phyloP scores from a whole-genome alignment of 2,113 vertebrate genomes.

The Cyanistes caeruleus region DNA sequence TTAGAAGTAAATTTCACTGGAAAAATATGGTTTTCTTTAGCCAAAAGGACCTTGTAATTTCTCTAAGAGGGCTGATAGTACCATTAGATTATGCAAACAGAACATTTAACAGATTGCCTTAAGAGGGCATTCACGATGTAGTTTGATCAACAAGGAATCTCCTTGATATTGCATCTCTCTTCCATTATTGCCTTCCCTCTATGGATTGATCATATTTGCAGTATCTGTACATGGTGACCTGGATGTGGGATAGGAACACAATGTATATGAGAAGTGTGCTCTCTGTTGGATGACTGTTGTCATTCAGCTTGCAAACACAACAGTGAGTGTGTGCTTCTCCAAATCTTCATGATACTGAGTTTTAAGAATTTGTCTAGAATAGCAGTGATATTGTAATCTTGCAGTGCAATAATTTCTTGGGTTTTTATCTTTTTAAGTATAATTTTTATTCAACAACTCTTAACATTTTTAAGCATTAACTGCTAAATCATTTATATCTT shows the following conservation, averaged over 20 bases:
- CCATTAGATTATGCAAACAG: neutral
- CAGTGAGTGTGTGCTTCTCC: neutral
- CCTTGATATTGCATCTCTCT: neutral
- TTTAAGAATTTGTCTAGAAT: neutral
- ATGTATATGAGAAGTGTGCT: neutral
- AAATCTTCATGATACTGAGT: neutral
- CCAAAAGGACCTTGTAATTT: neutral
- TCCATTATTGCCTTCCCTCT: neutral
- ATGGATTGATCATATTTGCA: neutral
- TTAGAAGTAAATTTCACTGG: neutral
- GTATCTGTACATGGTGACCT: neutral
- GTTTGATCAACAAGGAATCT: neutral
- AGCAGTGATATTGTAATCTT: neutral
- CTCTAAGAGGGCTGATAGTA: neutral
- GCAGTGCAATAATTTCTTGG: neutral
- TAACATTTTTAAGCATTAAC: neutral
- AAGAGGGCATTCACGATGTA: neutral
- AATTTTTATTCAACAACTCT: neutral
- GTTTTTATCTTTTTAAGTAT: neutral
- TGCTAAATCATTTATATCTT: neutral
- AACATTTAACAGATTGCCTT: neutral
- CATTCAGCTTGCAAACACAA: neutral
- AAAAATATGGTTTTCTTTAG: neutral
- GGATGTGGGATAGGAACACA: neutral
- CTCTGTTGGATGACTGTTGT: neutral